A percentile compares a stretch with the other conserved stretches of the same genome.
Evolutionary conservation across 2,888 invertebrate species (phyloP).

Genomic region (Salpingus planirostris): DNA sequence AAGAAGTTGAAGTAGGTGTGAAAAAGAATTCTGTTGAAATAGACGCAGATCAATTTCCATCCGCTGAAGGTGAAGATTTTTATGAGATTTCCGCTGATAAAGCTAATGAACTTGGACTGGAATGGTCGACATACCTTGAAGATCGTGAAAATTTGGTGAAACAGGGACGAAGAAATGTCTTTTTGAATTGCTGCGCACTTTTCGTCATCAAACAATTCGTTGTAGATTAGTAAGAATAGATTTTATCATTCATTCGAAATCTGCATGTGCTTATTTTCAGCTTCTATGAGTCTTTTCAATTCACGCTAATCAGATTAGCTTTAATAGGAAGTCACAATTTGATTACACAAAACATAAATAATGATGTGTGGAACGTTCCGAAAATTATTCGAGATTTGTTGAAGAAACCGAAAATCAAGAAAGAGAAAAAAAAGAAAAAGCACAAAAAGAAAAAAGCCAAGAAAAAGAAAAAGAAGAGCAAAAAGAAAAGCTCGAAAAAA

Average conservation of each 20-base stretch:
- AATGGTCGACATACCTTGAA: neutral
- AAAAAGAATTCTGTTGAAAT: no score
- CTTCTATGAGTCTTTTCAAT: constrained; percentile 37
- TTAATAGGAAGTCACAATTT: constrained; percentile 29
- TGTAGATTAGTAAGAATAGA: constrained; percentile 39
- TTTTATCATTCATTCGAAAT: no score
- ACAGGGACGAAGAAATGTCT: constrained; percentile 20
- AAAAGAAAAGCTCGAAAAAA: constrained; percentile 11
- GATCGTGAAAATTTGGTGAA: constrained; percentile 14
- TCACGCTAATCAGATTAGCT: constrained; percentile 30
- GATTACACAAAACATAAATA: constrained; percentile 33
- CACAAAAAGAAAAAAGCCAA: constrained; percentile 22
- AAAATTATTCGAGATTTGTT: constrained; percentile 33
- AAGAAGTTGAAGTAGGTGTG: no score
- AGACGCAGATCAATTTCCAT: no score
- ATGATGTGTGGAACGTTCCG: constrained; percentile 33
- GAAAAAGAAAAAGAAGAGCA: constrained; percentile 20
- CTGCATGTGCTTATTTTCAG: no score
- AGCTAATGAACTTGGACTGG: no score
- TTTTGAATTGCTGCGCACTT: constrained; percentile 31
- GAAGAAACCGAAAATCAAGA: constrained; percentile 24
- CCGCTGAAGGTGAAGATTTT: no score
- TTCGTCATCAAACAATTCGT: constrained; percentile 36
- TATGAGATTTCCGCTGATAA: no score
- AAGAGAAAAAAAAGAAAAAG: constrained; percentile 23